These are phyloP conservation scores for Dasypolia templi DNA, from an alignment of 2,888 invertebrate species.

Conservation along the genomic window DNA sequence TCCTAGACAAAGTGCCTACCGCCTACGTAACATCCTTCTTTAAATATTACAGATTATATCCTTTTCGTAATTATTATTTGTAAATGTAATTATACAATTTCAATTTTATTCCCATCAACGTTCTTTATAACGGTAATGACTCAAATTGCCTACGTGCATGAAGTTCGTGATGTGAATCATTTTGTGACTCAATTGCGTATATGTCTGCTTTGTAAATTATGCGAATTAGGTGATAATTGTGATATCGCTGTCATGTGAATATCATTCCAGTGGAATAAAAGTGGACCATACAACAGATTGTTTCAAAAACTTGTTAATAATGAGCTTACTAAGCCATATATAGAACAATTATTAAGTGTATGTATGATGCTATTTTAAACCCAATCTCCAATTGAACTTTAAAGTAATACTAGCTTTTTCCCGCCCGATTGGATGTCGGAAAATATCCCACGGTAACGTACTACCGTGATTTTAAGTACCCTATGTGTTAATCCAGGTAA, in stretches of 20 bases:
- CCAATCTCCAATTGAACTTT: too few species aligned
- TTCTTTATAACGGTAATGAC: slow-evolving; percentile 27
- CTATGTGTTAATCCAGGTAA: too few species aligned
- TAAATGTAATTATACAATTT: neutral
- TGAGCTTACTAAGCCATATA: too few species aligned
- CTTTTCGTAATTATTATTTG: neutral
- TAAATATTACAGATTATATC: neutral
- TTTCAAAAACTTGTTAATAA: neutral
- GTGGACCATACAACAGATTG: neutral
- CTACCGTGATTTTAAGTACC: too few species aligned
- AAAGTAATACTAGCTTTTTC: too few species aligned
- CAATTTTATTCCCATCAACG: neutral
- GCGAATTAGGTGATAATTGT: slow-evolving; percentile 49
- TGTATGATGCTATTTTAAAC: too few species aligned
- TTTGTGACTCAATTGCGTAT: slow-evolving; percentile 42
- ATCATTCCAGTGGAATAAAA: neutral
- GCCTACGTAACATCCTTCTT: neutral
- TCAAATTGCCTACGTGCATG: slow-evolving; percentile 42
- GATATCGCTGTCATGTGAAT: slow-evolving; percentile 3
- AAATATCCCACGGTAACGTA: too few species aligned
- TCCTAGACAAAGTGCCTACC: neutral
- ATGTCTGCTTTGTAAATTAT: slow-evolving; percentile 30
- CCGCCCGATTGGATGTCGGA: too few species aligned
- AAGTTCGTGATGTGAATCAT: slow-evolving; percentile 42
- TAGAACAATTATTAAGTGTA: neutral